Evolutionary conservation across 2,113 vertebrate genomes (phyloP), one percentile per base, ranked within the genome.

Genomic region (Dolichotis patagonum): DNA sequence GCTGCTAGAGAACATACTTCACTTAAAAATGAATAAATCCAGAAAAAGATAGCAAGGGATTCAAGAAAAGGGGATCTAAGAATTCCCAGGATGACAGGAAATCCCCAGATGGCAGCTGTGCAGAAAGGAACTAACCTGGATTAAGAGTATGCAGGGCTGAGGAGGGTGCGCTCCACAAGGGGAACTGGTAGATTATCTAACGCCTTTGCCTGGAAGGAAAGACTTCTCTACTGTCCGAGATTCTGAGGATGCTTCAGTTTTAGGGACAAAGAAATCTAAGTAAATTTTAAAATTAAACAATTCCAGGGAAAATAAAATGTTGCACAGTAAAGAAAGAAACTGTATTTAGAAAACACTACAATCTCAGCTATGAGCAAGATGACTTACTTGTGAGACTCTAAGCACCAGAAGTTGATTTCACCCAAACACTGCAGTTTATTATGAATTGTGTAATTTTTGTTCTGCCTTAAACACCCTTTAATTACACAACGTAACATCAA

Each of bases 201-300:
- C 83, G 22, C 0, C 22, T 56, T 41, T 26, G 46, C 49, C 60
- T 60, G 26, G 7, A 83, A 85, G 41, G 71, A 87, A 54, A 71
- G 32, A 60, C 30, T n/a, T 69, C 67, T 84, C 35, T 87, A 30
- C 49, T n/a, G 38, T 41, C 16, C 3, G n/a, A 85, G 87, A 78
- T 38, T 38, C 69, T 89, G 54, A 17, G 32, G 75, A 81, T 26
- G 26, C 58, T 80, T 89, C 77, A 35, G 63, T 49, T 41, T 28
- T 11, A 88, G 35, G 65, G 41, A 82, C 32, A 63, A 43, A 58
- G 38, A 81, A 73, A 88, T 7, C 6, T 1, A 90, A 80, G 41
- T 56, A 58, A 52, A 65, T 78, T 82, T 89, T 46, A 58, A 52
- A 91, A 91, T 54, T 17, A 94, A 38, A 52, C 62, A 89, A 87